These are phyloP conservation scores for Mormyrus hasselquistii DNA, from an alignment of 2,797 vertebrate species.

Conservation along the genomic window DNA sequence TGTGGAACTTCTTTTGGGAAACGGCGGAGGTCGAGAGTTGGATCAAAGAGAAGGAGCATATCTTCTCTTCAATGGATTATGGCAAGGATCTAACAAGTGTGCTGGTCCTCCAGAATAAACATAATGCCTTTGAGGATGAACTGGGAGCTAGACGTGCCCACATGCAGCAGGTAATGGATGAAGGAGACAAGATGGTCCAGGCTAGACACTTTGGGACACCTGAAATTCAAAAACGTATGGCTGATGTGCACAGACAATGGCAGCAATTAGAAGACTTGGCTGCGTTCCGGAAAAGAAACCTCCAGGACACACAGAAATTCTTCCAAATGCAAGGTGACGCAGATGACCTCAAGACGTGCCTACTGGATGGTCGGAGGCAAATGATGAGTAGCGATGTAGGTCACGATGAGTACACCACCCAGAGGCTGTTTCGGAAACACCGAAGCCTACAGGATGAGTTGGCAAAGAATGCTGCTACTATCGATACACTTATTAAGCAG, in stretches of 20 bases:
- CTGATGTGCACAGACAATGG: constrained; percentile 73
- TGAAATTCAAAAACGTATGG: constrained; percentile 63
- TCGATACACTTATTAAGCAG: constrained; percentile 71
- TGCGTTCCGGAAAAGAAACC: constrained; percentile 77
- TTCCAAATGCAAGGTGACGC: constrained; percentile 94
- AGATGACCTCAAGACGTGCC: constrained; percentile 78
- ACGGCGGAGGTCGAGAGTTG: constrained; percentile 85
- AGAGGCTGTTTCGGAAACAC: constrained; percentile 74
- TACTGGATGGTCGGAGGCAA: constrained; percentile 73
- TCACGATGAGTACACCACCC: constrained; percentile 85
- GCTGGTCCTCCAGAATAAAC: constrained; percentile 82
- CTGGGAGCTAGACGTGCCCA: constrained; percentile 68
- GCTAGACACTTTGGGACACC: constrained; percentile 68
- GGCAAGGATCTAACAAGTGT: constrained; percentile 91
- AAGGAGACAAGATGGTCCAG: constrained; percentile 70
- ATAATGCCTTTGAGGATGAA: constrained; percentile 87
- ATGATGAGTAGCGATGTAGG: constrained; percentile 75
- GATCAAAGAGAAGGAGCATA: constrained; percentile 92
- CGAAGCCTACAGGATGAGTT: constrained; percentile 73
- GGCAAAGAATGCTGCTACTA: constrained; percentile 64
- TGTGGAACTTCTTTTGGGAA: constrained; percentile 95
- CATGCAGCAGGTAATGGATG: constrained; percentile 64
- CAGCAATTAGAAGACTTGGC: constrained; percentile 85
- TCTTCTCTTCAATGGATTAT: constrained; percentile 86
- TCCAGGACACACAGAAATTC: constrained; percentile 77